Base-by-base conservation (phyloP, 2,113 vertebrate species). In the Asarcornis scutulata region DNA sequence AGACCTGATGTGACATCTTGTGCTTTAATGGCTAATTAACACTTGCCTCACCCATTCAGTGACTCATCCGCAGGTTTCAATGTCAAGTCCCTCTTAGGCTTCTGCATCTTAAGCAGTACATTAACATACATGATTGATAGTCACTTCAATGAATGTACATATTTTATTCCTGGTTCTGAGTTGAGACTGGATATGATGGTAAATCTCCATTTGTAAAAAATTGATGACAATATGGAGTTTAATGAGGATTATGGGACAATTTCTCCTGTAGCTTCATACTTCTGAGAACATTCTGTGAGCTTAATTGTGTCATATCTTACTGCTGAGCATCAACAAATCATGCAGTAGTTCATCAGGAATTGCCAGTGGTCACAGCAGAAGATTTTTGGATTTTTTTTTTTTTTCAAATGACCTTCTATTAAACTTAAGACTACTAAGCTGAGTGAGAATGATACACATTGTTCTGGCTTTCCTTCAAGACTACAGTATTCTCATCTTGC, bases 201-300 rank as follows among this genome's bases (percentile, higher is more conserved):
- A 78, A 44, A 83, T 83, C 85, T 90, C 63, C 31, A 42, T 80
- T 83, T 91, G 68, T 83, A 83, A 88, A 88, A 77, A 91, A 91
- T 6, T 80, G 17, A 63, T 83, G 78, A 40, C 67, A 69, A 50
- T 91, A 66, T 83, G 55, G 40, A 46, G 17, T 69, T 89, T 89
- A 85, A 53, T 86, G 85, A 32, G 18, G 63, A 86, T 53, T 83
- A 76, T 76, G 82, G 44, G 44, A 38, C 66, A 79, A 68, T 48
- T 78, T 21, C 3, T 31, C 36, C 75, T 85, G n/a, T 44, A 53
- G 71, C 75, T 58, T 25, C 50, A 80, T 66, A n/a, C 29, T 86
- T 55, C 53, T 50, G 16, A 80, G 78, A 88, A 58, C 11, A n/a
- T 31, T 5, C 1, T 44, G 14, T 66, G 75, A 88, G 60, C 56